Evolutionary conservation across 2,888 invertebrate species (phyloP).

Genomic region (Drosophila gaucha): DNA sequence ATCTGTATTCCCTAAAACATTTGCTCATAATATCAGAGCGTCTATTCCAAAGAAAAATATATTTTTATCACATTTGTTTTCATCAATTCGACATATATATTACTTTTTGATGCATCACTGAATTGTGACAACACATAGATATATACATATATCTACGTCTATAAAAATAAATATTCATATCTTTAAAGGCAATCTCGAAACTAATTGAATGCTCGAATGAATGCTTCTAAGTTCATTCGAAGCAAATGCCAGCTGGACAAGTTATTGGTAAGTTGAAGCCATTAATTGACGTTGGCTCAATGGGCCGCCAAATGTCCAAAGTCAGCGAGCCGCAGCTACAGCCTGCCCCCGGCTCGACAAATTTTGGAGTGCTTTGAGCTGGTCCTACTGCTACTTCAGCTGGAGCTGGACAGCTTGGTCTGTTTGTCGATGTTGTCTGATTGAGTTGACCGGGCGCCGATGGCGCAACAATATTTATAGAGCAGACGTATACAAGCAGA

Average conservation of each 20-base stretch:
- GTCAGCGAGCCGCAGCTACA: constrained; percentile 11
- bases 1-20: too few relatives aligned
- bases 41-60: too few relatives aligned
- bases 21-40: too few relatives aligned
- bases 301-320: constrained; percentile 41
- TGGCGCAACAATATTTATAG: constrained; percentile 53
- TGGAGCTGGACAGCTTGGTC: constrained; percentile 5
- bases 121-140: too few relatives aligned
- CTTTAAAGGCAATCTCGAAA: not conserved
- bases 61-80: too few relatives aligned
- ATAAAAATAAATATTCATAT: too few relatives aligned
- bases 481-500: constrained; percentile 30
- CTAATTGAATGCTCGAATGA: constrained; percentile 3
- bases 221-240: constrained; percentile 4
- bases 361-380: constrained; percentile 3
- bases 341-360: not conserved
- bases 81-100: too few relatives aligned
- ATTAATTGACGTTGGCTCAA: constrained; percentile 45
- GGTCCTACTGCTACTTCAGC: constrained; percentile 4
- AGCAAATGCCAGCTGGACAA: constrained; percentile 14
- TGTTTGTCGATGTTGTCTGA: constrained; percentile 21
- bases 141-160: too few relatives aligned
- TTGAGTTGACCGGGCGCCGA: constrained; percentile 36
- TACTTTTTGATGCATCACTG: too few relatives aligned
- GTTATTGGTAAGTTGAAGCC: constrained; percentile 18